Evolutionary conservation across 2,797 vertebrate genomes (phyloP).

Genomic region (Siniperca scherzeri): DNA sequence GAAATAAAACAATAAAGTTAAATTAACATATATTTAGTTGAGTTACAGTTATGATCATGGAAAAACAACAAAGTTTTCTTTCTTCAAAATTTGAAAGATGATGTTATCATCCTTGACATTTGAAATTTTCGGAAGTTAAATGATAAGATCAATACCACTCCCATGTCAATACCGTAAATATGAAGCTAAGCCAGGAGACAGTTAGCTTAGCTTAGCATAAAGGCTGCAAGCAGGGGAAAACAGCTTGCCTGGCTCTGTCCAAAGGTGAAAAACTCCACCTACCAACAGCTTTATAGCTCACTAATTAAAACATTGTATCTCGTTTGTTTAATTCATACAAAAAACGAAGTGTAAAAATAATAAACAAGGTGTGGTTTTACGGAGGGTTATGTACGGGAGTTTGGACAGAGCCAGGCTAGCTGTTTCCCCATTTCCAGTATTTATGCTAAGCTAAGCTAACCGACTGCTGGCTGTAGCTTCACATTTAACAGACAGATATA

Average conservation of each 20-base stretch:
- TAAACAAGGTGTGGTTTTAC: not conserved
- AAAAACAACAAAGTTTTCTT: not conserved
- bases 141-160: not conserved
- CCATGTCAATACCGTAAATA: not conserved
- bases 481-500: not conserved
- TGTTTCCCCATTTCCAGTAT: not conserved
- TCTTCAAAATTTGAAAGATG: not conserved
- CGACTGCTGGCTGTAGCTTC: not conserved
- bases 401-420: not conserved
- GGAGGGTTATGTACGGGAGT: not conserved
- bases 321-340: not conserved
- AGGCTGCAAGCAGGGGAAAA: not conserved
- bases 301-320: not conserved
- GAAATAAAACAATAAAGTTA: not conserved
- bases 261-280: no score
- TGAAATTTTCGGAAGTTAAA: not conserved
- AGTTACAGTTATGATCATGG: not conserved
- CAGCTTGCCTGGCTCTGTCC: not conserved
- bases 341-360: no score
- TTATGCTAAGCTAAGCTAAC: constrained; percentile 5
- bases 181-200: not conserved
- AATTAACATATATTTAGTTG: no score
- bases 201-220: not conserved
- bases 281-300: not conserved
- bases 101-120: not conserved